Evolutionary conservation across 2,888 invertebrate genomes (phyloP), one percentile per base, ranked within the genome.

Genomic region (Hydrotaea diabolus): DNA sequence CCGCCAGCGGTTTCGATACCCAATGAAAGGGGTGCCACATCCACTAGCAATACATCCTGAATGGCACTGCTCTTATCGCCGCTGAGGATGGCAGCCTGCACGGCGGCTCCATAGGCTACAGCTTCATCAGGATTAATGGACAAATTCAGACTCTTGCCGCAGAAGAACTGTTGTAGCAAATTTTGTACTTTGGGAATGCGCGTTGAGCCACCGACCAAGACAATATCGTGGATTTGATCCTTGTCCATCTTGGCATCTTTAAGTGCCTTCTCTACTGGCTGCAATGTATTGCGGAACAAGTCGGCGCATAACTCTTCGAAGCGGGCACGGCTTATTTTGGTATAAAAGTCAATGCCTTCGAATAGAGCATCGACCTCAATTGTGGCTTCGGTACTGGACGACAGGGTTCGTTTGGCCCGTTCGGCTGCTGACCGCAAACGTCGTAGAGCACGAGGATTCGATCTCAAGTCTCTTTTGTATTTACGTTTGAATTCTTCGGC

Each of bases 401-500:
- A 96, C 9, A 96, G 92, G 0, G 96, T 96, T 77, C 96, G 94
- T 91, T 96, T 96, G 13, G 96, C 96, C 86, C 95, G 93, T 92
- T 96, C 96, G 69, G 96, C 96, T 11, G 96, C 96, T 0, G 96
- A 96, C 88, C 96, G 93, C 71, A 96, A 92, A 71, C 96, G 94
- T 64, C 96, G 93, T 72, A 96, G 90, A 0, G 96, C 95, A 82
- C 96, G 93, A 7, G 95, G 93, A 91, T 95, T 96, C 21, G 91
- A 90, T n/a, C 93, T 91, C 84, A 96, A 87, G 89, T 96, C 96
- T 91, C 96, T 95, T 88, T 94, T 94, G 93, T 93, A 95, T 89
- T 96, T 96, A 31, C 95, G 94, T 94, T 97, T 95, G 94, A 98
- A 96, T 92, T 97, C 97, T 88, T 97, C 95, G 0, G 96, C 95